These are phyloP conservation scores for Alosa alosa DNA, from an alignment of 2,113 vertebrate species.

Conservation along the genomic window DNA sequence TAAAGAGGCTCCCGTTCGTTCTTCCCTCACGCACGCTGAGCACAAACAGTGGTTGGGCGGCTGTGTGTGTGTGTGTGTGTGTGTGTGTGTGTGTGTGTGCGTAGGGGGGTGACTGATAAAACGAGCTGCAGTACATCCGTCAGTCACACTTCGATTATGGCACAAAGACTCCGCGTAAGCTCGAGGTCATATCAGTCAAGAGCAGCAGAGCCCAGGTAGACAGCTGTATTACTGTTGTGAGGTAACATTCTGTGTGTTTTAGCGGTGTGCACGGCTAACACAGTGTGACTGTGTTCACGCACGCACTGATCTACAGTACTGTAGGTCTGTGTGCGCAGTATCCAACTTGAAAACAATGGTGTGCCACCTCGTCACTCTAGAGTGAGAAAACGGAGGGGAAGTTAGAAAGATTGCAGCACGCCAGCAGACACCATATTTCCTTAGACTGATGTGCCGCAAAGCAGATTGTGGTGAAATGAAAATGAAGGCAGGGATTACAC, in stretches of 20 bases:
- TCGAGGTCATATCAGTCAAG: background rate
- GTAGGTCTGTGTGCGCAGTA: background rate
- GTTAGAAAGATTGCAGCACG: background rate
- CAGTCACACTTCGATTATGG: background rate
- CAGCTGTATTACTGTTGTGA: background rate
- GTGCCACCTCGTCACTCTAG: background rate
- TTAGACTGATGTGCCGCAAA: background rate
- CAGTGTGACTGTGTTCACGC: background rate
- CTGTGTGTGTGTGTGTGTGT: background rate
- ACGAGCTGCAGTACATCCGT: background rate
- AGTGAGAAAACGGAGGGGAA: background rate
- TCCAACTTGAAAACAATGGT: background rate
- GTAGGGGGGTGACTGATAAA: background rate
- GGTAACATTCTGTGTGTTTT: background rate
- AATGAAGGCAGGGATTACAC: background rate
- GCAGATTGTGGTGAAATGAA: background rate
- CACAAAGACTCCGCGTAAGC: background rate
- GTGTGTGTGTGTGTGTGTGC: too few relatives aligned
- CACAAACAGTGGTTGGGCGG: background rate
- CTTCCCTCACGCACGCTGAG: background rate
- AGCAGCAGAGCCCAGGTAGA: background rate
- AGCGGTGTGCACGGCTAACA: background rate
- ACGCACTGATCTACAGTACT: background rate
- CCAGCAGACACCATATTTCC: background rate
- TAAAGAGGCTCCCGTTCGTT: slow-evolving; percentile 59